Evolutionary conservation across 2,113 vertebrate genomes (phyloP), one percentile per base, ranked within the genome.

Genomic region (Syngnathus scovelli): DNA sequence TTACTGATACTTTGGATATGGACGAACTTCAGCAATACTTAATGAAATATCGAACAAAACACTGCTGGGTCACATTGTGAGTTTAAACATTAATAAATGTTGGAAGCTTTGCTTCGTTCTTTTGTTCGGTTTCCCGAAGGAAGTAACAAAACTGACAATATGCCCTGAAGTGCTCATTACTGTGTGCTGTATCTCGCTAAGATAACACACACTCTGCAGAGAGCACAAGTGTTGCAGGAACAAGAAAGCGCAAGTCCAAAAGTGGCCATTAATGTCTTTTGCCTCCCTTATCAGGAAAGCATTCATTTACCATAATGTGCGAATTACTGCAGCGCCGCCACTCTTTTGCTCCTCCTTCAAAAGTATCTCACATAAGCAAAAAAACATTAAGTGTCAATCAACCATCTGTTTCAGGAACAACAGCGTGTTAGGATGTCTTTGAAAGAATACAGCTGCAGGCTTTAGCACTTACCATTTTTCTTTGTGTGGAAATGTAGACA

Each of bases 281-380:
- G 72, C 38, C 44, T 70, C 38, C 38, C 2, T 23, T 37, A 72
- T 80, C 68, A 76, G 43, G 67, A 48, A 44, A 59, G 70, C 65
- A 78, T 80, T 81, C 61, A 81, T 38, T 69, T 69, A 38, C 48
- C 66, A 83, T 72, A 76, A 81, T 67, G 65, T 61, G 73, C 27
- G 68, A 27, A 64, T 70, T 69, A 70, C 44, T 38, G 36, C 61
- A 33, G 12, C 55, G 36, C 11, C 55, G 4, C 68, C 23, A 16
- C 46, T 16, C 49, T 10, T 46, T 5, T 9, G 11, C 7, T 64
- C 43, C n/a, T 36, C 46, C 27, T 55, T 44, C 19, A 61, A 12
- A 67, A 80, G 72, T 67, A 43, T 58, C 59, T 69, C 37, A 10
- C 18, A 18, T 9, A 64, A 18, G 68, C 71, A 72, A 12, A 66